Percentiles rank a stretch among this genome's conserved stretches.
These are phyloP conservation scores for Tangara arthus DNA, from an alignment of 2,797 vertebrate species.

Conservation along the genomic window DNA sequence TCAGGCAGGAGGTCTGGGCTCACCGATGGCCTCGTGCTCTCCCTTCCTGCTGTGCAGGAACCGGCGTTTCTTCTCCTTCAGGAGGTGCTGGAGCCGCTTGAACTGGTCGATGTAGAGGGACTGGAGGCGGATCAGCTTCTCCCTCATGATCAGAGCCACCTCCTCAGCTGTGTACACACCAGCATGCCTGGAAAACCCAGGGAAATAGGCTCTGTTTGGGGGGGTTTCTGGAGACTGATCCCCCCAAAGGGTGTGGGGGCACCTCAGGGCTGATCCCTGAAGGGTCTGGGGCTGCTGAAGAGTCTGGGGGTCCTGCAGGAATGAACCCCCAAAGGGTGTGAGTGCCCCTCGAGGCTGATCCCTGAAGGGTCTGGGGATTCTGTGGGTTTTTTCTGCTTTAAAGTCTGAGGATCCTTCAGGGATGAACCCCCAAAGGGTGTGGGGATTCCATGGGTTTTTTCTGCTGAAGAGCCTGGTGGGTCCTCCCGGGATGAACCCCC, in stretches of 20 bases:
- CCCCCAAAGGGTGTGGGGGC: neutral
- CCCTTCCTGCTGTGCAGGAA: constrained; percentile 90
- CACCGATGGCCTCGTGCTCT: constrained; percentile 84
- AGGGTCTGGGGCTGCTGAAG: neutral
- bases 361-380: no score
- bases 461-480: no score
- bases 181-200: constrained; percentile 81
- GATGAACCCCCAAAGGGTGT: neutral
- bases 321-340: no score
- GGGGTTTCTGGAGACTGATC: neutral
- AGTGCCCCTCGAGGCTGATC: no score
- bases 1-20: neutral
- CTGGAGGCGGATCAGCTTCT: constrained; percentile 95
- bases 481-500: no score
- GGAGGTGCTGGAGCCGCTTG: constrained; percentile 93
- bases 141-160: constrained; percentile 93
- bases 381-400: fast-evolving
- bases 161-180: constrained; percentile 97
- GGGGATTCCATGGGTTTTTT: fast-evolving
- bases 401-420: no score
- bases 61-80: constrained; percentile 93
- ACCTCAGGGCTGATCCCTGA: no score
- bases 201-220: fast-evolving
- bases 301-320: no score
- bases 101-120: constrained; percentile 99